phyloP scores from a whole-genome alignment of 2,888 invertebrate genomes.

The Notodonta ziczac region DNA sequence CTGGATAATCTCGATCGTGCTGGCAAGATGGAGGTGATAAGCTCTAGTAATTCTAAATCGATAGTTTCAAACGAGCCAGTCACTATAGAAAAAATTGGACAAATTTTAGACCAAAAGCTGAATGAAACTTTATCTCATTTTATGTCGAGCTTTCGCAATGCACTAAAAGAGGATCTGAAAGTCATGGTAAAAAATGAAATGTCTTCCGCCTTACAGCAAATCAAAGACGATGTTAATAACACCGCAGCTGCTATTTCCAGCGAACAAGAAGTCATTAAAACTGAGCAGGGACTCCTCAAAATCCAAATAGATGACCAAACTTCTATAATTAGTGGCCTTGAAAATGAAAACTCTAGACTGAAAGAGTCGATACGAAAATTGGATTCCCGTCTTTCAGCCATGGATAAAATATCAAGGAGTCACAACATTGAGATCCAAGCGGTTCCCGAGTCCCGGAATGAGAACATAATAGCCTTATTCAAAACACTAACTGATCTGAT shows the following conservation, averaged over 20 bases:
- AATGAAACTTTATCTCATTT: neutral
- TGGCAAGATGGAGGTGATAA: neutral
- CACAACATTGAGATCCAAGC: constrained; percentile 13
- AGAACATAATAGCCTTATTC: neutral
- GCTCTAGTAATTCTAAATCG: too few species aligned
- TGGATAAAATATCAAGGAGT: constrained; percentile 12
- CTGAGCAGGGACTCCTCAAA: neutral
- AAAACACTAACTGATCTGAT: neutral
- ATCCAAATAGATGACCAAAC: neutral
- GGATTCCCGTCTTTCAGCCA: constrained; percentile 1
- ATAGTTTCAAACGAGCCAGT: neutral
- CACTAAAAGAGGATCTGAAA: neutral
- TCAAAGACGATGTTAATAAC: neutral
- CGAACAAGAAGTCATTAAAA: neutral
- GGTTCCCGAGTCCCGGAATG: constrained; percentile 8
- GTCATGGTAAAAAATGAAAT: neutral
- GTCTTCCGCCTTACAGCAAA: neutral
- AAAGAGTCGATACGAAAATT: neutral
- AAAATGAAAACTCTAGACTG: neutral
- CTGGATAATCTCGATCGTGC: neutral
- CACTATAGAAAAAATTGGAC: neutral
- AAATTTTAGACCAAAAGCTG: constrained; percentile 1
- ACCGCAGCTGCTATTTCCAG: neutral
- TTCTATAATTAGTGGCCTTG: neutral
- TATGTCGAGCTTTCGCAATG: neutral